These are phyloP conservation scores for Callipepla squamata DNA, from an alignment of 2,113 vertebrate species.

Conservation along the genomic window DNA sequence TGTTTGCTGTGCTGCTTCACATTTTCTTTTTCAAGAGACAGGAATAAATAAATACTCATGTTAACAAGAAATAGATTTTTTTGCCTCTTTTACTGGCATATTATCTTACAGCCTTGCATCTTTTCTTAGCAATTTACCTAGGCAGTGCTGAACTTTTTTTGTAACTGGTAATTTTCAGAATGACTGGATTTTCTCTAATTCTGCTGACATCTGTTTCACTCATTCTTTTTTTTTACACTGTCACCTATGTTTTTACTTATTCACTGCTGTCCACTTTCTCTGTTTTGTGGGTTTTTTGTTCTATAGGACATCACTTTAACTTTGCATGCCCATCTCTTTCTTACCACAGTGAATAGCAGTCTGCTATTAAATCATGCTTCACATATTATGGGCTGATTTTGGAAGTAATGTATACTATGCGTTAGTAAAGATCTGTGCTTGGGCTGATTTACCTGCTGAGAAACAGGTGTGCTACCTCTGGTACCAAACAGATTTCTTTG, in stretches of 20 bases:
- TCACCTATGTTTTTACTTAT: not conserved
- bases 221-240: not conserved
- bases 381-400: not conserved
- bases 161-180: slow-evolving; percentile 29
- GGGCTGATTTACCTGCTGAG: not conserved
- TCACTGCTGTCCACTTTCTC: not conserved
- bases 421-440: not conserved
- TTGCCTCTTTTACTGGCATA: not conserved
- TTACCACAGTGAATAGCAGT: not conserved
- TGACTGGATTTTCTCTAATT: not conserved
- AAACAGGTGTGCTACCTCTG: not conserved
- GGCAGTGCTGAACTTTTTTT: not conserved
- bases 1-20: not conserved
- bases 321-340: not conserved
- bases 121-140: not conserved
- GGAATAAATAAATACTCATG: not conserved
- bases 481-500: not conserved
- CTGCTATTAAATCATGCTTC: not conserved
- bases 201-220: slow-evolving; percentile 18
- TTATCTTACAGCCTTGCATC: not conserved
- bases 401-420: not conserved
- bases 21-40: not conserved
- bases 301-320: not conserved
- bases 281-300: not conserved
- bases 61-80: not conserved